Percentiles rank a stretch among this genome's conserved stretches.
These are phyloP conservation scores for Agonum fuliginosum DNA, from an alignment of 2,888 invertebrate species.

Conservation along the genomic window DNA sequence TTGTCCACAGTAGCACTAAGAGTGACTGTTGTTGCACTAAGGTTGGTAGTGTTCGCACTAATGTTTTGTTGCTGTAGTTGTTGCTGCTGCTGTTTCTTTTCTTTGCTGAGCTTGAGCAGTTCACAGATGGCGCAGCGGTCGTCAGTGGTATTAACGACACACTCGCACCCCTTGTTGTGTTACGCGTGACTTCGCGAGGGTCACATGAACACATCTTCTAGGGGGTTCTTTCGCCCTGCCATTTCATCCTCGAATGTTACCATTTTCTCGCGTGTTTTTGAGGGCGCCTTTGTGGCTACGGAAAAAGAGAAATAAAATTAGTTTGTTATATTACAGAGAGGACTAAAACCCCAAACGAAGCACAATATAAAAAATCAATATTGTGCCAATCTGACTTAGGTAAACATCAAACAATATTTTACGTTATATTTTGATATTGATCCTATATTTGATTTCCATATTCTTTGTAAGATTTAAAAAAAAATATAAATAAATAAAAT, in stretches of 20 bases:
- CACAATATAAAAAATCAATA: no score
- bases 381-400: no score
- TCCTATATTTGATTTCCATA: no score
- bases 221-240: conserved; percentile 72
- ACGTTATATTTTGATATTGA: no score
- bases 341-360: no score
- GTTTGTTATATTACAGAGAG: no score
- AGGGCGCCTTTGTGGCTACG: conserved; percentile 68
- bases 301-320: not conserved
- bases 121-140: conserved; percentile 67
- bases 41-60: not conserved
- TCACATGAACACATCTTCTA: conserved; percentile 90
- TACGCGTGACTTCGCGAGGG: conserved; percentile 69
- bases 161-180: conserved; percentile 56
- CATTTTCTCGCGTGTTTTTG: conserved; percentile 82
- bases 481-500: no score
- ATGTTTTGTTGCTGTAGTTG: conserved; percentile 20
- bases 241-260: conserved; percentile 87
- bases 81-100: conserved; percentile 62
- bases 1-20: conserved; percentile 45
- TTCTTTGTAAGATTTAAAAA: no score
- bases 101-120: conserved; percentile 59
- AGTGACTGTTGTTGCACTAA: conserved; percentile 4
- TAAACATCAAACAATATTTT: no score
- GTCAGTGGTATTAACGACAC: conserved; percentile 64